A percentile compares a stretch with the other conserved stretches of the same genome.
These are phyloP conservation scores for Tiaroga cobitis DNA, from an alignment of 2,797 vertebrate species.

Conservation along the genomic window DNA sequence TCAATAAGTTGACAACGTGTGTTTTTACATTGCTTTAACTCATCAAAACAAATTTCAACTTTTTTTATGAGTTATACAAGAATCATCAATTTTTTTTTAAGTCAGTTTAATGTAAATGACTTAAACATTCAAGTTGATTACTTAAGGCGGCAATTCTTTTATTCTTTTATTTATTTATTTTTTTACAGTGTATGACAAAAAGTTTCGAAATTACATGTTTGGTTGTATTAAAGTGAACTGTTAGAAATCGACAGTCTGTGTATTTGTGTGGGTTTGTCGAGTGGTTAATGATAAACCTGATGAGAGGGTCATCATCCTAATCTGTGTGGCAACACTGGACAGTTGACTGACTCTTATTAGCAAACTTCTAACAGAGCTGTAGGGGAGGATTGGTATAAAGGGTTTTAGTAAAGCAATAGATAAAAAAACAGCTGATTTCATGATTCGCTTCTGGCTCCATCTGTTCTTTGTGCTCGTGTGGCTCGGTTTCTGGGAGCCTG, in stretches of 20 bases:
- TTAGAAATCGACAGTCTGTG: background rate
- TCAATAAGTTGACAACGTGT: no score
- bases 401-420: background rate
- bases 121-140: no score
- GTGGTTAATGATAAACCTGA: slow-evolving; percentile 62
- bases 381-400: background rate
- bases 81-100: no score
- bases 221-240: background rate
- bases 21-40: no score
- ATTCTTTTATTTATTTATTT: no score
- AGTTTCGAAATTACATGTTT: background rate
- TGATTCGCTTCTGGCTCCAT: slow-evolving; percentile 36
- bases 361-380: background rate
- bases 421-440: background rate
- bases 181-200: background rate
- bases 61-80: no score
- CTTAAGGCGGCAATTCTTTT: no score
- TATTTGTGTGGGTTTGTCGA: slow-evolving; percentile 9
- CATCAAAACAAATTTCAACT: no score
- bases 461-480: slow-evolving; percentile 42
- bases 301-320: slow-evolving; percentile 39
- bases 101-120: no score
- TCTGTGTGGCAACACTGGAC: slow-evolving; percentile 43
- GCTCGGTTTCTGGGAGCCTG: slow-evolving; percentile 14
- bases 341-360: slow-evolving; percentile 3